Base-by-base conservation (phyloP, 2,113 vertebrate species). In the Phaetusa simplex region DNA sequence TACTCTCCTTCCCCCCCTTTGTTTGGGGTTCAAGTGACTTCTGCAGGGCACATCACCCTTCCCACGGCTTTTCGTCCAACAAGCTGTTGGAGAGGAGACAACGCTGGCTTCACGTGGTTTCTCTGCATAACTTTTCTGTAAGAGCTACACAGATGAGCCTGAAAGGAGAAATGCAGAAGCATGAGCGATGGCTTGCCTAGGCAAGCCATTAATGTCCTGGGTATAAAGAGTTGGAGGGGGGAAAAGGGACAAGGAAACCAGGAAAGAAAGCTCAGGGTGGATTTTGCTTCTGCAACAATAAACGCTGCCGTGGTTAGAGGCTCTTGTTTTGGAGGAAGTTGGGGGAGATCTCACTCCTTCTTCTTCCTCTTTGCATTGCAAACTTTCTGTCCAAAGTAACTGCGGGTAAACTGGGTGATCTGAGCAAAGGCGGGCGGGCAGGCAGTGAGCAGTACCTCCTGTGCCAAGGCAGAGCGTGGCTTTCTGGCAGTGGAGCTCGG, bases 271-370 rank as follows among this genome's bases (percentile, higher is more conserved):
- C 59, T 22, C 0, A 0, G 38, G 24, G 12, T 66, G 53, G 20
- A 0, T 86, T 89, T 72, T 71, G 61, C 20, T 45, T 52, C 36
- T 45, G 32, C 50, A 36, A 2, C 40, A 56, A 1, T 4, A 67
- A 70, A 23, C 30, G 23, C 11, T 22, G 71, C 18, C 4, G 66
- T 45, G 50, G 45, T 38, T 45, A 3, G 43, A 53, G 56, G 32
- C 14, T 49, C 6, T 30, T 59, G 88, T 40, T 82, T 82, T 56
- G 94, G 79, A 93, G 95, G 95, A 96, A 92, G 52, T 14, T 12
- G 59, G 36, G 50, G 0, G 43, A 67, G 32, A 18, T 66, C 12
- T 38, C 38, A 36, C 0, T 1, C 0, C 13, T 7, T 19, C 2
- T 71, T 1, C 77, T 96, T 95, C 84, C 81, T 81, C 72, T 95